Conservation (phyloP, 2,797 vertebrate species). For the Coracias cyanogaster region DNA sequence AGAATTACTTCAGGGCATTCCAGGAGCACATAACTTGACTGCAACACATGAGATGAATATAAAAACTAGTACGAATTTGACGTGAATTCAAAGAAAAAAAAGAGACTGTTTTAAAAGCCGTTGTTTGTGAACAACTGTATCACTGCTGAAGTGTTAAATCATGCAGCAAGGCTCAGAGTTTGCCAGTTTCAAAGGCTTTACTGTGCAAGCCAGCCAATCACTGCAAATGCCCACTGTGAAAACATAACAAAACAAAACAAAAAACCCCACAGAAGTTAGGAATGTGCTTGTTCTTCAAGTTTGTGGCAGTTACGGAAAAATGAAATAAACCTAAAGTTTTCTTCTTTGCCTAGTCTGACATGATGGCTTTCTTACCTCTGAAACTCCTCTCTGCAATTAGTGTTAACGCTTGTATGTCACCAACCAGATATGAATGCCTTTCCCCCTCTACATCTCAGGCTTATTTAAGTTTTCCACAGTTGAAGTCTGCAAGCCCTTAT, state of each 20-base stretch:
- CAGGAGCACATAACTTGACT: neutral
- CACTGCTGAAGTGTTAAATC: conserved; percentile 43
- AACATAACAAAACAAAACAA: neutral
- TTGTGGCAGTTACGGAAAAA: neutral
- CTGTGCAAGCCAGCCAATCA: neutral
- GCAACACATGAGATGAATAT: neutral
- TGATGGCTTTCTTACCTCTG: neutral
- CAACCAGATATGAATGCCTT: neutral
- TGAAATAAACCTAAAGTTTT: neutral
- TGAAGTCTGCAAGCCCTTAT: neutral
- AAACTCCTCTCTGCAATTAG: neutral
- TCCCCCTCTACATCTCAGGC: neutral
- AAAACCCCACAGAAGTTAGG: neutral
- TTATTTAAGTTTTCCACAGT: neutral
- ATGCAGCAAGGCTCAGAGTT: neutral
- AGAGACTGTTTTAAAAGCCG: neutral
- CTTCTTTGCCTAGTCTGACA: neutral
- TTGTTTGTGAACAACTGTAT: neutral
- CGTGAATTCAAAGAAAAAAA: neutral
- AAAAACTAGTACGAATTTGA: conserved; percentile 8
- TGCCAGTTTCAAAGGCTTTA: conserved; percentile 14
- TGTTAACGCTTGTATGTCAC: neutral
- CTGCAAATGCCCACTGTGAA: neutral
- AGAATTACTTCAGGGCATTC: neutral
- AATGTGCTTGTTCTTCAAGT: neutral